phyloP scores from a whole-genome alignment of 2,797 vertebrate genomes.

The Scolopax rusticola region DNA sequence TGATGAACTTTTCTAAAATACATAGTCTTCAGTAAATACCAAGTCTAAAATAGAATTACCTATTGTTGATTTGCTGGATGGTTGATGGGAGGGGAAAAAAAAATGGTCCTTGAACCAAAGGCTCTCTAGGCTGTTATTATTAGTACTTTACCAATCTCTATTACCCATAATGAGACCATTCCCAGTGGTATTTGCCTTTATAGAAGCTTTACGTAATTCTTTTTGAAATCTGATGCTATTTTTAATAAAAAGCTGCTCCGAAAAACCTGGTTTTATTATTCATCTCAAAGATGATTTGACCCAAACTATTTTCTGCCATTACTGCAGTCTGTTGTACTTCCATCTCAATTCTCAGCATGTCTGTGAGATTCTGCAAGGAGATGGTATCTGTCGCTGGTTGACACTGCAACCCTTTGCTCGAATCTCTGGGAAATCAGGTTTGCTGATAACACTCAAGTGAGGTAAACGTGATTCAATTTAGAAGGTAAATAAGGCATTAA shows the following conservation, averaged over 20 bases:
- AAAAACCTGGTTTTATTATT: constrained; percentile 10
- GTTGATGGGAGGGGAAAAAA: background rate
- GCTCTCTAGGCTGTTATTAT: background rate
- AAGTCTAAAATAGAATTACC: background rate
- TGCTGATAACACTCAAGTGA: constrained; percentile 27
- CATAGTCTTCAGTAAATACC: background rate
- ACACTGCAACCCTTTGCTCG: background rate
- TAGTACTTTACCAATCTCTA: background rate
- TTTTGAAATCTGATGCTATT: background rate
- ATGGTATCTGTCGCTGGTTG: background rate
- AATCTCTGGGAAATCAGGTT: background rate
- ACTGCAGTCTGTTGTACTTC: background rate
- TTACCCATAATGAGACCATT: background rate
- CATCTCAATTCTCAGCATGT: background rate
- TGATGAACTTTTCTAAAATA: background rate
- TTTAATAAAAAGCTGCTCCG: background rate
- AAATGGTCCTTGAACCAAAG: background rate
- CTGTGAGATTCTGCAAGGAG: background rate
- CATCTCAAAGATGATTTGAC: background rate
- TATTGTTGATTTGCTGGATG: background rate
- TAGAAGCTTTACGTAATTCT: background rate
- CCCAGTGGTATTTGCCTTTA: background rate
- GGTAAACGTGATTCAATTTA: background rate
- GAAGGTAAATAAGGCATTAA: background rate
- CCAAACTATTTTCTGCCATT: background rate